Base-by-base conservation (phyloP, 2,113 vertebrate genomes). In the Rhagologus leucostigma region DNA sequence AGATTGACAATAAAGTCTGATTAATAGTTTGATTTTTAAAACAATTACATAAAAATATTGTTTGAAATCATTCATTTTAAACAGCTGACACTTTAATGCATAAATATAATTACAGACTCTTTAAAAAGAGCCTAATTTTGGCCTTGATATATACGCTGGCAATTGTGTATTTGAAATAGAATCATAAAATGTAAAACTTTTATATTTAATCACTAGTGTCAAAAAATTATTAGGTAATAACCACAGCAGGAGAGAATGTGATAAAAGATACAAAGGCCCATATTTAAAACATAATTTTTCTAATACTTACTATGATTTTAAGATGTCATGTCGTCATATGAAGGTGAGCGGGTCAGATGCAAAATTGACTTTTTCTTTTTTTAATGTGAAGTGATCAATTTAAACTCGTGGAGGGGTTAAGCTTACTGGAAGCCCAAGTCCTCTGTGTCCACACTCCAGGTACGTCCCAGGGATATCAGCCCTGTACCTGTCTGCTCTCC, bases 221-320 rank as follows among this genome's bases (percentile, higher is more conserved):
- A 98, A 97, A 97, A 98, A 98, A 98, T 98, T 98, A 98, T 98
- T 98, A 97, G 98, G 96, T 97, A 98, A 98, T 98, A 98, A 98
- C 97, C 79, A 95, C 81, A 73, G 93, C 94, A 96, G 94, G 96
- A 96, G 96, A 95, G 94, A 97, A 97, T 93, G 96, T 97, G 97
- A 93, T 97, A 95, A 98, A 96, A 97, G 97, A 98, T 92, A 98
- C 98, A 98, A 98, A 98, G 97, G 96, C 97, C 91, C 86, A 96
- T 97, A 97, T 98, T 98, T 97, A 97, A 98, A 97, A 96, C 96
- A 98, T 98, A 97, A 98, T 98, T 98, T 98, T 97, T 97, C 96
- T 97, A 96, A 97, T 97, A 96, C 96, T 98, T 97, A 77, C 94
- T 97, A n/a, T 94, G 97, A 98, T 98, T 98, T 98, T 97, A 98